Percentiles rank a stretch among this genome's conserved stretches.
Conservation (phyloP, 2,888 invertebrate genomes). For the Sialis fuliginosa region DNA sequence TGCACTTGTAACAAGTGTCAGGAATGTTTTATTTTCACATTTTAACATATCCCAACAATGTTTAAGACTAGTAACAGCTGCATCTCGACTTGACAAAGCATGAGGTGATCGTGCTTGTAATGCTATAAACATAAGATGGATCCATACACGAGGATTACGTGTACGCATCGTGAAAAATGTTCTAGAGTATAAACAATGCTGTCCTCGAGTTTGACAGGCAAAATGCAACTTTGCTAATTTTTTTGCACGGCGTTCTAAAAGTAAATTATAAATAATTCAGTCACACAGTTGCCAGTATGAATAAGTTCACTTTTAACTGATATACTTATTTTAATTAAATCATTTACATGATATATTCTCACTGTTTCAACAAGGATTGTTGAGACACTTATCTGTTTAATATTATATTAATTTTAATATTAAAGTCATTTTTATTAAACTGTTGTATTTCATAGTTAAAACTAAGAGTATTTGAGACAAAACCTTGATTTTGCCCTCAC, state of each 20-base stretch:
- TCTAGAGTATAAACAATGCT: slow-evolving; percentile 74
- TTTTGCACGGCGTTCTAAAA: slow-evolving; percentile 58
- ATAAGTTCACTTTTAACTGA: too few species aligned
- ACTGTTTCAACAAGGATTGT: too few species aligned
- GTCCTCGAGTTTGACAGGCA: slow-evolving; percentile 66
- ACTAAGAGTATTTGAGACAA: too few species aligned
- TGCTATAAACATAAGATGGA: slow-evolving; percentile 90
- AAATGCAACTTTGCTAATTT: slow-evolving; percentile 79
- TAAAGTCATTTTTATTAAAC: too few species aligned
- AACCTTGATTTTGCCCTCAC: too few species aligned
- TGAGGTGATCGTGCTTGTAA: slow-evolving; percentile 66
- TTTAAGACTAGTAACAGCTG: slow-evolving; percentile 66
- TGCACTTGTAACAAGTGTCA: slow-evolving; percentile 82
- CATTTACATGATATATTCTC: too few species aligned
- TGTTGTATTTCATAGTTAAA: too few species aligned
- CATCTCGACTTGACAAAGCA: slow-evolving; percentile 64
- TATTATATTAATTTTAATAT: too few species aligned
- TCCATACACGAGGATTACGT: slow-evolving; percentile 75
- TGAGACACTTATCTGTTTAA: too few species aligned
- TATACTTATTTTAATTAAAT: too few species aligned
- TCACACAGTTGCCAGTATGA: background rate
- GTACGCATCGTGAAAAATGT: slow-evolving; percentile 63
- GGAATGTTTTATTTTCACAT: slow-evolving; percentile 75
- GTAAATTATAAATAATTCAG: slow-evolving; percentile 9
- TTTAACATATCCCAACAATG: slow-evolving; percentile 91